Evolutionary conservation across 2,888 invertebrate genomes (phyloP).

Genomic region (Troilus luridus): DNA sequence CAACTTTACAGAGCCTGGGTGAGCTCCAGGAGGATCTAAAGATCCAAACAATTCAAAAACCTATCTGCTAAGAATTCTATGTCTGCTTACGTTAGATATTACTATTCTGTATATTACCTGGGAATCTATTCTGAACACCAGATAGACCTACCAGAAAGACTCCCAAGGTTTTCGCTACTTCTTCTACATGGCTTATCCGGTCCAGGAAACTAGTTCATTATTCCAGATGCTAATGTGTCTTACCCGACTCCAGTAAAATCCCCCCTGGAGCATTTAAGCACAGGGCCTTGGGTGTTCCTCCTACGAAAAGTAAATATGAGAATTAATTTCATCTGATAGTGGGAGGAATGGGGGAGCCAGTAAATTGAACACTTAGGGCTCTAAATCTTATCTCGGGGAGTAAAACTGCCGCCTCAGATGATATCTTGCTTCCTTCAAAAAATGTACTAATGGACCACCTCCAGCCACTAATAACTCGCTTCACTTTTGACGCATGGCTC

Average conservation of each 20-base stretch:
- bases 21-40: too few relatives aligned
- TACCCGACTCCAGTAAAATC: not conserved
- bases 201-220: too few relatives aligned
- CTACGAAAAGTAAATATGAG: slow-evolving; percentile 55
- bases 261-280: not conserved
- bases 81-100: too few relatives aligned
- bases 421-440: slow-evolving; percentile 39
- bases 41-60: too few relatives aligned
- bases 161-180: too few relatives aligned
- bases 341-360: not conserved
- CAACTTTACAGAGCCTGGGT: too few relatives aligned
- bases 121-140: too few relatives aligned
- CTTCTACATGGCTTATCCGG: too few relatives aligned
- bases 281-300: slow-evolving; percentile 33
- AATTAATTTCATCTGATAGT: slow-evolving; percentile 56
- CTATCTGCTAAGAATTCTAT: too few relatives aligned
- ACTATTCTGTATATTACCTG: too few relatives aligned
- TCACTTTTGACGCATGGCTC: slow-evolving; percentile 51
- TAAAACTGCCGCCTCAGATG: slow-evolving; percentile 39
- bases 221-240: not conserved
- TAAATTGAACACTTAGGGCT: slow-evolving; percentile 48
- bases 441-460: slow-evolving; percentile 30
- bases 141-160: too few relatives aligned
- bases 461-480: slow-evolving; percentile 48
- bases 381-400: slow-evolving; percentile 52